Evolutionary conservation across 2,888 invertebrate species (phyloP).

Genomic region (Ferdinandea cuprea): DNA sequence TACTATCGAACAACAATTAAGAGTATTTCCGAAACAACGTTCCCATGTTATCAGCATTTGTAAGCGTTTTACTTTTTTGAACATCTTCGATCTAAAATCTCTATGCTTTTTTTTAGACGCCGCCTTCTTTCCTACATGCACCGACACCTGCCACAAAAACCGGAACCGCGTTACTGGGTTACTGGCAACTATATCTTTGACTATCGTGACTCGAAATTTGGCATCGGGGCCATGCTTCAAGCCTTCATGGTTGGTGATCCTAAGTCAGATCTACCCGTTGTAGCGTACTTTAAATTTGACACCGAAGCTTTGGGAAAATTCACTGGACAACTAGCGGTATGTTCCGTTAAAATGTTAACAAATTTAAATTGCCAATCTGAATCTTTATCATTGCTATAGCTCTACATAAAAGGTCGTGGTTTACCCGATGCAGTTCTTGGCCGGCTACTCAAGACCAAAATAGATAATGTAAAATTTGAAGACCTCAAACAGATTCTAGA

Average conservation of each 20-base stretch:
- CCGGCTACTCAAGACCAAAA: conserved; percentile 82
- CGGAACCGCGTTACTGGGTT: conserved; percentile 85
- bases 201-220: conserved; percentile 86
- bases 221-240: conserved; percentile 85
- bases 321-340: conserved; percentile 85
- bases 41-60: conserved; percentile 87
- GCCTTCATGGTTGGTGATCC: conserved; percentile 87
- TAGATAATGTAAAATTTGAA: conserved; percentile 84
- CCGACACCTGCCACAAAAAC: conserved; percentile 85
- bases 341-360: conserved; percentile 27
- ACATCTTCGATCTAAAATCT: too few relatives aligned
- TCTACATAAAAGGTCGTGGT: conserved; percentile 85
- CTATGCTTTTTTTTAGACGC: conserved; percentile 83
- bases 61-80: conserved; percentile 82
- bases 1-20: conserved; percentile 89
- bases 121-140: conserved; percentile 87
- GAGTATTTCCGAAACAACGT: conserved; percentile 87
- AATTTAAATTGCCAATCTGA: not conserved
- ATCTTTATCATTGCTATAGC: conserved; percentile 81
- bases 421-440: conserved; percentile 83
- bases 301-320: conserved; percentile 85
- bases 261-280: conserved; percentile 87
- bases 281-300: conserved; percentile 85
- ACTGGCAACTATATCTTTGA: conserved; percentile 90
- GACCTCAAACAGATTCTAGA: conserved; percentile 84